Percentiles rank a stretch among this genome's conserved stretches.
These are phyloP conservation scores for Caenorhabditis elegans DNA, from an alignment of 1,140 invertebrate species.

Conservation along the genomic window WBcel235 BX284604.4:13075501-13076000, in stretches of 20 bases:
- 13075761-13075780: neutral
- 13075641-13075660: too few species aligned
- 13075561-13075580: too few species aligned
- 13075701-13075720: too few species aligned
- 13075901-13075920: neutral
- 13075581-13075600: too few species aligned
- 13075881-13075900: neutral
- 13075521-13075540: too few species aligned
- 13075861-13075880: slow-evolving; percentile 17
- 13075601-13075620: too few species aligned
- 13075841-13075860: slow-evolving; percentile 12
- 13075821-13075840: neutral
- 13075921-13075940: neutral
- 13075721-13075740: neutral
- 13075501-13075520: too few species aligned
- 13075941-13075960: neutral
- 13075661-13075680: too few species aligned
- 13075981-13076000: too few species aligned
- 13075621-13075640: too few species aligned
- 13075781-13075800: neutral
- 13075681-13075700: too few species aligned
- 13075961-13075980: neutral
- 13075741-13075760: neutral
- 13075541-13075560: too few species aligned
- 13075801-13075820: neutral